phyloP scores from a whole-genome alignment of 2,113 vertebrate species.

The Centrocercus urophasianus region DNA sequence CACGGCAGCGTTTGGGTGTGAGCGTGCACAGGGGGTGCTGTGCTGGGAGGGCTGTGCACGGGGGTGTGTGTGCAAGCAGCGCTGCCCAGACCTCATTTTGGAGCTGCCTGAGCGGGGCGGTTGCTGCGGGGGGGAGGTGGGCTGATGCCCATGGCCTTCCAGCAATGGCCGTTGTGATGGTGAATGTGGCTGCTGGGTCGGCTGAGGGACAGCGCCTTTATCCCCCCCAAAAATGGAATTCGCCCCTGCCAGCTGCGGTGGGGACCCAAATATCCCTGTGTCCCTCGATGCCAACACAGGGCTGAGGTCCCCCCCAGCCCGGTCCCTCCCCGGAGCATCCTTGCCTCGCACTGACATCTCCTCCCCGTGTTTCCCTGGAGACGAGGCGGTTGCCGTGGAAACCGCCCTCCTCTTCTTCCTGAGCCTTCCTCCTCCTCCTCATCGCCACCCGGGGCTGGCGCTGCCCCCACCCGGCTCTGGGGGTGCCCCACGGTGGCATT shows the following conservation, averaged over 20 bases:
- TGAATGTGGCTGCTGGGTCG: background rate
- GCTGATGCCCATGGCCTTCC: conserved; percentile 2
- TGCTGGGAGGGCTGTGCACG: background rate
- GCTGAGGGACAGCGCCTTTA: background rate
- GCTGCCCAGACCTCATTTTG: background rate
- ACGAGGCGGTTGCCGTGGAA: conserved; percentile 76
- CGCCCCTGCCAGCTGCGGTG: rapidly evolving
- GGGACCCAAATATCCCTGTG: rapidly evolving
- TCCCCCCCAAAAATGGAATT: background rate
- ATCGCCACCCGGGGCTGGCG: background rate
- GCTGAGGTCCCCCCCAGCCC: background rate
- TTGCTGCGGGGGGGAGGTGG: conserved; percentile 16
- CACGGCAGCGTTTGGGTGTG: rapidly evolving
- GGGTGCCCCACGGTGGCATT: background rate
- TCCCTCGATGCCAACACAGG: rapidly evolving
- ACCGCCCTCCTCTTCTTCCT: conserved; percentile 54
- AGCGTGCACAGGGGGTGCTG: rapidly evolving
- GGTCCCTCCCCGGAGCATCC: conserved; percentile 17
- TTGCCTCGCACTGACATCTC: conserved; percentile 19
- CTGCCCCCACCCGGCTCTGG: background rate
- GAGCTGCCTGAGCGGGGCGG: rapidly evolving
- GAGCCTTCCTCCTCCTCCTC: conserved; percentile 37
- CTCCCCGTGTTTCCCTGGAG: conserved; percentile 68
- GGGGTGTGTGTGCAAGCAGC: background rate
- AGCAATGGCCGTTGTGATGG: background rate